Conservation (phyloP, 2,888 invertebrate genomes). For the Aethes cnicana region DNA sequence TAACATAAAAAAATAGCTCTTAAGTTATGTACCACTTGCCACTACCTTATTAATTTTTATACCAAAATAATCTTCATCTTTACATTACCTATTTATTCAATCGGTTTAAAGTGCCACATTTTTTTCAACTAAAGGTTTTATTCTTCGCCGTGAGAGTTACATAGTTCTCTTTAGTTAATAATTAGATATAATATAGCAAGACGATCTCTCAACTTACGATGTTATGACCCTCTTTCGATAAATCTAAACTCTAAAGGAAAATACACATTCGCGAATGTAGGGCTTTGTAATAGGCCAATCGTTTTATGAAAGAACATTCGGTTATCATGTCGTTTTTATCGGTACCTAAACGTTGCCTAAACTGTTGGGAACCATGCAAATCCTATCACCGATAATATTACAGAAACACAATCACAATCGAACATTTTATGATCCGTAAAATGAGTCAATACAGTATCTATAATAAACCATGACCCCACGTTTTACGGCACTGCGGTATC, state of each 20-base stretch:
- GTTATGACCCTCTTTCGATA: too few relatives aligned
- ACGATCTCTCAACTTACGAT: too few relatives aligned
- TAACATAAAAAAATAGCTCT: too few relatives aligned
- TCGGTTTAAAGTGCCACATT: too few relatives aligned
- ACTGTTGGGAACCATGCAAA: constrained; percentile 47
- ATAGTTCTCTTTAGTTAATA: too few relatives aligned
- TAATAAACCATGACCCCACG: constrained; percentile 44
- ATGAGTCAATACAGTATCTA: constrained; percentile 42
- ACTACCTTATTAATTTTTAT: too few relatives aligned
- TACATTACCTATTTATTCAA: too few relatives aligned
- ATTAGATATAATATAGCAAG: too few relatives aligned
- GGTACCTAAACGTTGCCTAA: constrained; percentile 32
- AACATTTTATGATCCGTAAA: constrained; percentile 56
- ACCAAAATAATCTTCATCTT: too few relatives aligned
- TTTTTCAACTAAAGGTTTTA: too few relatives aligned
- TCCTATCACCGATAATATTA: constrained; percentile 36
- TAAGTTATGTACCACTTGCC: too few relatives aligned
- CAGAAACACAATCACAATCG: constrained; percentile 43
- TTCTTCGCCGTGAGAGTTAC: too few relatives aligned
- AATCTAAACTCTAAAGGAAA: constrained; percentile 3
- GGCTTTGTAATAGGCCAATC: constrained; percentile 1
- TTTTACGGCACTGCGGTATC: constrained; percentile 44
- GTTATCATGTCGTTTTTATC: constrained; percentile 18
- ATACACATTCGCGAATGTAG: background rate
- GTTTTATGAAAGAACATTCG: background rate